Evolutionary conservation across 30 jellyfish, hydroid and myxozoan species (phyloP), one percentile per base, ranked within the genome.

Genomic region (Turritopsis dohrnii): DNA sequence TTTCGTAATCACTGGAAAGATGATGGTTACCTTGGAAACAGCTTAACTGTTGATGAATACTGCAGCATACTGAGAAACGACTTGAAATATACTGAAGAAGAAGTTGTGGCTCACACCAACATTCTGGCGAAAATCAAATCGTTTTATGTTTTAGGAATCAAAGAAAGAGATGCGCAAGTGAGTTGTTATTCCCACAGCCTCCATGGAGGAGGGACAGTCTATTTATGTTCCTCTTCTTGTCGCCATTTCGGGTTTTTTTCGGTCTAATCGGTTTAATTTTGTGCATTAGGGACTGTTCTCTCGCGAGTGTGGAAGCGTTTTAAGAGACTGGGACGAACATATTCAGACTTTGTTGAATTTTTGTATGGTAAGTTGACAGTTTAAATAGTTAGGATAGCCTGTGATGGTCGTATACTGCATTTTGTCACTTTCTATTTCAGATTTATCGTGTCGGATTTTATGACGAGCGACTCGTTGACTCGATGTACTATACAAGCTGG

Each of bases 281-380:
- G 16, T 41, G 60, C 60, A 41, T 19, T 79, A n/a, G 65, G 54
- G 17, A 29, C 20, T 80, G 0, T 65, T 80, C 53, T 52, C 79
- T 23, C 23, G 18, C 83, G 79, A 31, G 26, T 54, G 17, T 80
- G 65, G 0, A 1, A 27, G 30, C 17, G 77, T 77, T 16, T 25
- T 29, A 53, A 52, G 65, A 21, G 1, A 80, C 8, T 80, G 54
- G 52, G 25, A 80, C 26, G 52, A 16, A 16, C 79, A 80, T 80
- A 25, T 80, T 3, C 87, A 80, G 27, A 53, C 79, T 22, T 22
- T 80, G 87, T 30, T 80, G 26, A 80, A 80, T 71, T 80, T 80
- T 1, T 20, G 65, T 8, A 80, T 80, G 87, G 87, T 80, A 30
- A n/a, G 83, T 30, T 0, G 26, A 13, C 0, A 16, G 16, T 0